A percentile compares a stretch with the other conserved stretches of the same genome.
Conservation (phyloP, 2,113 vertebrate species). For the Ictidomys tridecemlineatus region DNA sequence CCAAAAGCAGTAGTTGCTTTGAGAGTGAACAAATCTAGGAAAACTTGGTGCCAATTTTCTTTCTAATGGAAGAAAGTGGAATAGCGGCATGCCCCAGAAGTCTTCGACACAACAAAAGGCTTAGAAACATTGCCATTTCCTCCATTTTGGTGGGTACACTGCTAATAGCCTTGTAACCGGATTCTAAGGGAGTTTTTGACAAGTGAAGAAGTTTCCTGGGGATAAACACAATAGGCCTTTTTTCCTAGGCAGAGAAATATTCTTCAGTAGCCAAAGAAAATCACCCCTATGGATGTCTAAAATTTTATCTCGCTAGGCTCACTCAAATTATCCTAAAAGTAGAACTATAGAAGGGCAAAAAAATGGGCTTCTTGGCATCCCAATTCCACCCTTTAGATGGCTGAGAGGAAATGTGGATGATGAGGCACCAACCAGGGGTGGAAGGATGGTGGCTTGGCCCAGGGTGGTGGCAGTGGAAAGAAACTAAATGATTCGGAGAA, state of each 20-base stretch:
- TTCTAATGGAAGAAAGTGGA: slow-evolving; percentile 47
- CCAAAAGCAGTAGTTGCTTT: neutral
- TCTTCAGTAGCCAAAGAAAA: neutral
- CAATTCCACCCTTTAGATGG: neutral
- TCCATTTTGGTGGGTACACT: neutral
- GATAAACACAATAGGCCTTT: neutral
- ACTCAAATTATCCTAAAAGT: neutral
- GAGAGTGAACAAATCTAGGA: neutral
- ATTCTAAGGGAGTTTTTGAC: neutral
- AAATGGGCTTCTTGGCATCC: neutral
- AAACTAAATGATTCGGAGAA: neutral
- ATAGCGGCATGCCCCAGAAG: neutral
- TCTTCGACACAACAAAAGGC: neutral
- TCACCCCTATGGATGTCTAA: neutral
- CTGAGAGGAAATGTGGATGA: neutral
- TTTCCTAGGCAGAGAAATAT: slow-evolving; percentile 12
- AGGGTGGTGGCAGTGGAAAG: neutral
- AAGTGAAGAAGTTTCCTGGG: neutral
- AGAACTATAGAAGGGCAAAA: neutral
- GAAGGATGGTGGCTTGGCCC: neutral
- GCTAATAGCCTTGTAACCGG: neutral
- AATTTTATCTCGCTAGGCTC: neutral
- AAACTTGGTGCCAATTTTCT: neutral
- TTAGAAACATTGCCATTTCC: neutral
- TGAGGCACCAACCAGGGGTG: neutral